Percentiles rank a stretch among this genome's conserved stretches.
These are phyloP conservation scores for Cynocephalus volans DNA, from an alignment of 2,113 vertebrate genomes.

Conservation along the genomic window DNA sequence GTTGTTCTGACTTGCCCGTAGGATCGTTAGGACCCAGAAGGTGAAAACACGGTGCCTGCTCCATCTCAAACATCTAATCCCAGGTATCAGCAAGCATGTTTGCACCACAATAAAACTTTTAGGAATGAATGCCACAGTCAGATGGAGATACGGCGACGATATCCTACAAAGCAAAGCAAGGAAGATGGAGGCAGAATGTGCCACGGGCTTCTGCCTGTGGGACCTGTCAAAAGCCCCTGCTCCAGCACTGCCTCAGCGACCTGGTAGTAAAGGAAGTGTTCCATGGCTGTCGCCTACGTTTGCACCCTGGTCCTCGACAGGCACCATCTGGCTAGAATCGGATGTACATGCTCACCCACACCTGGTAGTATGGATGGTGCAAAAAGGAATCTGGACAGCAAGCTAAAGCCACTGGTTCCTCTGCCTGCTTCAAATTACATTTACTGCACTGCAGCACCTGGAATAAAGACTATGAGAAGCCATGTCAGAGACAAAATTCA, in stretches of 20 bases:
- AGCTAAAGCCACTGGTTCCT: slow-evolving; percentile 93
- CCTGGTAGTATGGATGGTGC: slow-evolving; percentile 90
- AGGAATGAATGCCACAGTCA: not conserved
- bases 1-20: rapidly evolving
- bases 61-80: not conserved
- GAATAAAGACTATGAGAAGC: slow-evolving; percentile 84
- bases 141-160: rapidly evolving
- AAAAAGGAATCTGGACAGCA: slow-evolving; percentile 95
- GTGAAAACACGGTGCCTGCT: not conserved
- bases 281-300: rapidly evolving
- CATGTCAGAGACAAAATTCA: not conserved
- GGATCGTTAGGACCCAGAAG: not conserved
- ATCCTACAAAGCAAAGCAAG: not conserved
- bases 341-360: not conserved
- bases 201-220: rapidly evolving
- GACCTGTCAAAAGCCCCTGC: rapidly evolving
- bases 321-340: not conserved
- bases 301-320: not conserved
- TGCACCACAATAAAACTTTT: rapidly evolving
- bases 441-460: slow-evolving; percentile 85
- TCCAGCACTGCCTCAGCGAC: not conserved
- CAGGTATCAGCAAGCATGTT: not conserved
- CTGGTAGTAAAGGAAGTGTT: rapidly evolving
- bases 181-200: rapidly evolving
- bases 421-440: slow-evolving; percentile 86